Evolutionary conservation across 1,140 invertebrate species (phyloP), one percentile per base, ranked within the genome.

Genomic region (Drosophila subpulchrella): DNA sequence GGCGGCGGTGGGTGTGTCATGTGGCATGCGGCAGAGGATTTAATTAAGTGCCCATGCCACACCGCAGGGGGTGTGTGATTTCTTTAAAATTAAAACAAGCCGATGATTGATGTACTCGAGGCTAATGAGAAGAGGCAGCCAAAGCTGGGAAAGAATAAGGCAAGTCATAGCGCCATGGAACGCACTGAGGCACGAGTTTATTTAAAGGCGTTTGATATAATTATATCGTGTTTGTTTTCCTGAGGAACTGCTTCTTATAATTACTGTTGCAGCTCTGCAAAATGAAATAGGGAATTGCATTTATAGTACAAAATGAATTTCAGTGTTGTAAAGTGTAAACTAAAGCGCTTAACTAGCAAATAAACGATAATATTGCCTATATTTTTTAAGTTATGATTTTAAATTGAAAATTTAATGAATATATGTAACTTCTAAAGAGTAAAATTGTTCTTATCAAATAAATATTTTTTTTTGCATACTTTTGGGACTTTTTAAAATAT

Each of bases 101-200:
- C 65, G 70, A 86, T 86, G 82, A 86, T 86, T 86, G 82, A 86
- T 86, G 82, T 86, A 86, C 82, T 86, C 82, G 75, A 86, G 58
- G 82, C 78, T 86, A 88, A 86, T 82, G 81, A 86, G 83, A 67
- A 72, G 68, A 48, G 65, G 36, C 67, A 70, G 36, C 34, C 2
- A 20, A 27, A 30, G 63, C 27, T 30, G 66, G 13, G 13, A 12
- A 50, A 38, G 24, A 32, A 17, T 8, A 39, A 27, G 13, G 12
- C 15, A 30, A 17, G 13, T 11, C 12, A 4, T n/a, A 30, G 2
- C 6, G 56, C 39, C 12, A 44, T 58, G 32, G 11, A 17, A 17
- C 15, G 30, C 15, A 53, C 32, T 12, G 30, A 17, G 12, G 7
- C 44, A 12, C 0, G 5, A 1, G 20, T 13, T 47, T 44, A 11